Evolutionary conservation across 2,888 invertebrate genomes (phyloP).

Genomic region (Malthinus seriepunctatus): DNA sequence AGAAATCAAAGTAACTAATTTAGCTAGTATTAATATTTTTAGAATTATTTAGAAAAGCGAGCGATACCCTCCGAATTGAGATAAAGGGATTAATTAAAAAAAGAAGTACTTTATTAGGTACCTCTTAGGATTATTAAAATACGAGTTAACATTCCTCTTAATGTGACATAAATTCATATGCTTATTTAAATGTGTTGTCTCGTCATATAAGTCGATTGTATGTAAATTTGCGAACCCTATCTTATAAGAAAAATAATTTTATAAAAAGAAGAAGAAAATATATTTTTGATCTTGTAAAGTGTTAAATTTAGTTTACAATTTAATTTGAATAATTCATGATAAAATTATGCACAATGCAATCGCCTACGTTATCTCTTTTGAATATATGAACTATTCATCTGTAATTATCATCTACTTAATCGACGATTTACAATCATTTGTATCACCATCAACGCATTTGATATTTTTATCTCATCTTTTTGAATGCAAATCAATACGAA

Average conservation of each 20-base stretch:
- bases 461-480: not conserved
- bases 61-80: too few species aligned
- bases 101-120: too few species aligned
- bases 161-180: too few species aligned
- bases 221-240: not conserved
- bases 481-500: constrained; percentile 8
- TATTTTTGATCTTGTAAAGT: constrained; percentile 1
- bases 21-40: too few species aligned
- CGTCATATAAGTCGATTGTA: not conserved
- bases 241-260: too few species aligned
- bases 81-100: too few species aligned
- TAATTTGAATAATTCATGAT: constrained; percentile 21
- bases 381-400: constrained; percentile 4
- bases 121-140: too few species aligned
- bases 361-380: constrained; percentile 14
- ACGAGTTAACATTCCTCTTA: too few species aligned
- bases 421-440: constrained; percentile 15
- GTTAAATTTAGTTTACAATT: constrained; percentile 10
- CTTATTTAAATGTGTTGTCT: not conserved
- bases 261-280: too few species aligned
- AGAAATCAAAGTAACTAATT: too few species aligned
- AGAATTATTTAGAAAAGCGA: too few species aligned
- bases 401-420: constrained; percentile 18
- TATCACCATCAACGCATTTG: not conserved
- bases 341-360: constrained; percentile 18